A percentile compares a stretch with the other conserved stretches of the same genome.
Conservation (phyloP, 37 sponge, comb jelly and placozoan genomes). For the Theonella swinhoei region DNA sequence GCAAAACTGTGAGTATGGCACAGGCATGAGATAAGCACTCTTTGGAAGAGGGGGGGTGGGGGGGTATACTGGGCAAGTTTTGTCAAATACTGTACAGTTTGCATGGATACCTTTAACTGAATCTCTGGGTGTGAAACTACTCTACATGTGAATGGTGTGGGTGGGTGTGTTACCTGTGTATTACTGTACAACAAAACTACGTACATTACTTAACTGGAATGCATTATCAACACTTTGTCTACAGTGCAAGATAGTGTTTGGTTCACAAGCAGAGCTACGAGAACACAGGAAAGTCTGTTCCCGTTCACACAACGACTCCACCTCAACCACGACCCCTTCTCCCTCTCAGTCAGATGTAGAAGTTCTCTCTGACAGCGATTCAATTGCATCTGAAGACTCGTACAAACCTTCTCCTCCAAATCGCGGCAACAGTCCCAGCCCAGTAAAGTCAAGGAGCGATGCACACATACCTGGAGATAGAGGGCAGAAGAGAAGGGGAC, state of each 20-base stretch:
- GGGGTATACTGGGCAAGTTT: too few species aligned
- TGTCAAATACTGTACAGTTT: too few species aligned
- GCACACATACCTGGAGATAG: too few species aligned
- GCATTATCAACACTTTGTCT: too few species aligned
- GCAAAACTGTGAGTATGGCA: conserved; percentile 16
- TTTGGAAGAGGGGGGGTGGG: too few species aligned
- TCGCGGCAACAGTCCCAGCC: not conserved
- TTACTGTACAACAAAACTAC: too few species aligned
- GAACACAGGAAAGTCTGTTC: conserved; percentile 19
- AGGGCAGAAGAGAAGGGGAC: not conserved
- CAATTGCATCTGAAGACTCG: not conserved
- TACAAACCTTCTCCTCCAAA: not conserved
- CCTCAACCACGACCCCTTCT: conserved; percentile 15
- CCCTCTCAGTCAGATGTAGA: conserved; percentile 30
- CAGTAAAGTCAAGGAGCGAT: not conserved
- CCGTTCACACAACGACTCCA: not conserved
- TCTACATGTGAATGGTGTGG: too few species aligned
- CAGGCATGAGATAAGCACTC: too few species aligned
- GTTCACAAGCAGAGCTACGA: conserved; percentile 3
- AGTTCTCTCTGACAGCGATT: conserved; percentile 18
- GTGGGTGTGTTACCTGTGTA: too few species aligned
- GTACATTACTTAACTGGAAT: too few species aligned
- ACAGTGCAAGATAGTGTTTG: conserved; percentile 4
- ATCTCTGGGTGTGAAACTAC: too few species aligned
- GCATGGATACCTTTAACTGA: too few species aligned